phyloP scores from a whole-genome alignment of 2,888 invertebrate species.

The Rhagonycha lutea region DNA sequence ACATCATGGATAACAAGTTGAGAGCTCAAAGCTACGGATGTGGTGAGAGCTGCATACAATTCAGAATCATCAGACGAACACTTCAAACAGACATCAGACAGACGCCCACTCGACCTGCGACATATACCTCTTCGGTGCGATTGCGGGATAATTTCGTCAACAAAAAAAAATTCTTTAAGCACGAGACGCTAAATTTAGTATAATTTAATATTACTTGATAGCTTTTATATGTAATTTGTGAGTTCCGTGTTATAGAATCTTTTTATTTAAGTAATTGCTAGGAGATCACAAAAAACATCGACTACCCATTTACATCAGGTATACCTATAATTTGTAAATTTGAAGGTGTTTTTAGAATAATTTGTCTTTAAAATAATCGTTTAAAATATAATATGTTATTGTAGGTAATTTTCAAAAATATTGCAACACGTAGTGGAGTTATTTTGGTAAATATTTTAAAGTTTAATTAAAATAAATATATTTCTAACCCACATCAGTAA shows the following conservation, averaged over 20 bases:
- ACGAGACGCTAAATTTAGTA: conserved; percentile 1
- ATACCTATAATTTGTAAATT: conserved; percentile 1
- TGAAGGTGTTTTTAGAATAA: not conserved
- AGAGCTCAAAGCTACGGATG: conserved; percentile 42
- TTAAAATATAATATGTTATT: not conserved
- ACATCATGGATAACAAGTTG: conserved; percentile 40
- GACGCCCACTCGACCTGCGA: conserved; percentile 25
- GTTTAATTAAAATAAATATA: not conserved
- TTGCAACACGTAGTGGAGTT: not conserved
- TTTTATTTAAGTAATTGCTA: conserved; percentile 1
- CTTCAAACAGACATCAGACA: conserved; percentile 31
- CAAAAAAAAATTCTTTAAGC: not conserved
- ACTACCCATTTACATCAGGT: not conserved
- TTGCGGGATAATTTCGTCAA: conserved; percentile 12
- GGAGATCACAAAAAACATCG: not conserved
- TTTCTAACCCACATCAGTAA: not conserved
- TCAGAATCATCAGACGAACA: conserved; percentile 21
- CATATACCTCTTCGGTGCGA: conserved; percentile 16
- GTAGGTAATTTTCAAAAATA: not conserved
- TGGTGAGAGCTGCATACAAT: conserved; percentile 33
- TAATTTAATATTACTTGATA: not conserved
- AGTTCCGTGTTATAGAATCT: not conserved
- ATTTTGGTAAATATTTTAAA: not conserved
- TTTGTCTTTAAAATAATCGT: not conserved
- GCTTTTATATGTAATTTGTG: not conserved